phyloP scores from a whole-genome alignment of 2,113 vertebrate genomes.

The Caranx melampygus region DNA sequence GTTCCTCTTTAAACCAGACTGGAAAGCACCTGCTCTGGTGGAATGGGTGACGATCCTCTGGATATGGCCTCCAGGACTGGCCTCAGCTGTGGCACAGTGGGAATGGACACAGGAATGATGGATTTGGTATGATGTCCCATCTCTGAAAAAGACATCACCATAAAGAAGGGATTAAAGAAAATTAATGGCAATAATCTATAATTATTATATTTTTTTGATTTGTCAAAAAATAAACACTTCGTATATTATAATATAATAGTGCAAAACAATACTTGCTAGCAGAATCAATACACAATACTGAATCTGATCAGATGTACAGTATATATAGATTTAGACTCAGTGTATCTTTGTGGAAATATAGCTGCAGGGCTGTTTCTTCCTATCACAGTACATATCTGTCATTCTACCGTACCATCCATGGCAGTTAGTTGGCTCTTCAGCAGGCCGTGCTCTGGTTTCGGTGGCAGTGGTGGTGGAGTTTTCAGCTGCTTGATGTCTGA shows the following conservation, averaged over 20 bases:
- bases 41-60: constrained; percentile 89
- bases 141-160: constrained; percentile 81
- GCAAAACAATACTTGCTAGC: not conserved
- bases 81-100: constrained; percentile 91
- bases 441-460: constrained; percentile 88
- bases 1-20: not conserved
- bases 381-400: constrained; percentile 5
- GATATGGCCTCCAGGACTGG: constrained; percentile 87
- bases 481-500: constrained; percentile 87
- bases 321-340: not conserved
- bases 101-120: constrained; percentile 87
- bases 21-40: constrained; percentile 88
- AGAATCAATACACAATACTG: no score
- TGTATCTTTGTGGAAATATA: not conserved
- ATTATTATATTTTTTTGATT: no score
- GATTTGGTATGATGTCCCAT: constrained; percentile 86
- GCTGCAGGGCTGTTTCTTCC: not conserved
- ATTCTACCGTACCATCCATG: constrained; percentile 84
- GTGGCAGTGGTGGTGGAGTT: constrained; percentile 87
- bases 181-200: not conserved
- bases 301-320: not conserved
- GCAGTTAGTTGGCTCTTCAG: constrained; percentile 85
- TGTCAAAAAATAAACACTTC: not conserved
- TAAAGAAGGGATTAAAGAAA: not conserved
- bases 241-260: no score